Conservation (phyloP, 92 coral and sea anemone genomes). For the Phymanthus crucifer region DNA sequence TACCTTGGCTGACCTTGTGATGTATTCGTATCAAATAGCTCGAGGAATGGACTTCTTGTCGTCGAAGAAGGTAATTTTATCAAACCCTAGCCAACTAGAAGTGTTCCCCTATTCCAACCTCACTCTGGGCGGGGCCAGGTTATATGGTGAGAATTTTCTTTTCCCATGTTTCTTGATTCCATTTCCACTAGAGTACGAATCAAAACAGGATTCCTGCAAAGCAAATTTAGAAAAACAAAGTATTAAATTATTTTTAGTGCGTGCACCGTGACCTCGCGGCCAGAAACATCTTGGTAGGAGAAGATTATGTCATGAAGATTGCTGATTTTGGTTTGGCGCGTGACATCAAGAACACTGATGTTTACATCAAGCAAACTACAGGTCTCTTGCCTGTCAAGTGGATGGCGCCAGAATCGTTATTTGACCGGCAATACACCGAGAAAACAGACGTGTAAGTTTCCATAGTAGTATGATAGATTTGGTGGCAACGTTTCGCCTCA, state of each 20-base stretch:
- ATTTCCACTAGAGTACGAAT: too few species aligned
- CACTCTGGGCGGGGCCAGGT: too few species aligned
- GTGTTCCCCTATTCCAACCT: too few species aligned
- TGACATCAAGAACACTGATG: constrained; percentile 72
- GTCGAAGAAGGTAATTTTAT: constrained; percentile 64
- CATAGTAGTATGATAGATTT: not conserved
- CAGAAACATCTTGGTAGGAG: constrained; percentile 78
- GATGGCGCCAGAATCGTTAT: constrained; percentile 95
- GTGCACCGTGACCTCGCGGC: constrained; percentile 91
- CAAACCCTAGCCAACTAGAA: too few species aligned
- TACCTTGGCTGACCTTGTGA: constrained; percentile 62
- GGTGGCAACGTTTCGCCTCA: too few species aligned
- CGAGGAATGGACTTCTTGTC: constrained; percentile 85
- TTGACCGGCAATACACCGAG: constrained; percentile 72
- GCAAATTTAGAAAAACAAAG: not conserved
- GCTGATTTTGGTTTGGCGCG: constrained; percentile 91
- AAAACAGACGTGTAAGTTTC: constrained; percentile 94
- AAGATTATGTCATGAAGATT: constrained; percentile 77
- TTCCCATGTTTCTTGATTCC: too few species aligned
- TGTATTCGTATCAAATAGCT: constrained; percentile 62
- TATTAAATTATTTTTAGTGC: constrained; percentile 46
- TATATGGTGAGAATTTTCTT: too few species aligned
- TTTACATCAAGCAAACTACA: constrained; percentile 73
- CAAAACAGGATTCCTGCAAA: too few species aligned
- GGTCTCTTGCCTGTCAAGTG: constrained; percentile 89